These are phyloP conservation scores for Campoletis sonorensis DNA, from an alignment of 1,140 invertebrate species.

Conservation along the genomic window DNA sequence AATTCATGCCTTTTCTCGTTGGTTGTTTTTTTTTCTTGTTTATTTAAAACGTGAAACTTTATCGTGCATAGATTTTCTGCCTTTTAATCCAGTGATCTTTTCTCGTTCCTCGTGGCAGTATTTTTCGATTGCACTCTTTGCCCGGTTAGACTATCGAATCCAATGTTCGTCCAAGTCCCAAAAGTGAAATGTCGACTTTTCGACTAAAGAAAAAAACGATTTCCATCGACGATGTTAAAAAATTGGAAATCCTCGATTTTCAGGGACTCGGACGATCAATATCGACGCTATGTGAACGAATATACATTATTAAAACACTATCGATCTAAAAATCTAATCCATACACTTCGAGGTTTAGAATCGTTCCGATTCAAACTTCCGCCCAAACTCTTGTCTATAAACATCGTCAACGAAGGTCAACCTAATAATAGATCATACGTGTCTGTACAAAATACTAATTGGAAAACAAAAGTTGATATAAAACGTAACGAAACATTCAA, in stretches of 20 bases:
- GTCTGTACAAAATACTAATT: background rate
- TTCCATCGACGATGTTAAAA: background rate
- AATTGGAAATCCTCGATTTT: background rate
- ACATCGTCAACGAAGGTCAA: background rate
- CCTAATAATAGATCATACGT: background rate
- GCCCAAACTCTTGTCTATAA: slow-evolving; percentile 9
- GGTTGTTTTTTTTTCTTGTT: background rate
- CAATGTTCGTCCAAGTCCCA: slow-evolving; percentile 10
- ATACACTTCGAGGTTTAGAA: slow-evolving; percentile 45
- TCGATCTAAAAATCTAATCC: slow-evolving; percentile 48
- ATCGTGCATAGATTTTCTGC: background rate
- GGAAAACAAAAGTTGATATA: slow-evolving; percentile 8
- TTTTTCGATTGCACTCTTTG: slow-evolving; percentile 43
- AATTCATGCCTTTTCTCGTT: background rate
- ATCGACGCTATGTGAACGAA: slow-evolving; percentile 32
- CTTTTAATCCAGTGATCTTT: background rate
- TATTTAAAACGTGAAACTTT: background rate
- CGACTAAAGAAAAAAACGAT: background rate
- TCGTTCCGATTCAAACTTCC: slow-evolving; percentile 40
- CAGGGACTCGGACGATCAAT: slow-evolving; percentile 15
- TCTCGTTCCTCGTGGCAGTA: slow-evolving; percentile 8
- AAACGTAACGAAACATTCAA: slow-evolving; percentile 26
- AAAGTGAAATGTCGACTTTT: background rate
- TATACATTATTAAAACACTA: slow-evolving; percentile 13
- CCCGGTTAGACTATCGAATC: slow-evolving; percentile 45